A percentile compares a stretch with the other conserved stretches of the same genome.
These are phyloP conservation scores for Morinoia aosen DNA, from an alignment of 2,888 invertebrate species.

Conservation along the genomic window DNA sequence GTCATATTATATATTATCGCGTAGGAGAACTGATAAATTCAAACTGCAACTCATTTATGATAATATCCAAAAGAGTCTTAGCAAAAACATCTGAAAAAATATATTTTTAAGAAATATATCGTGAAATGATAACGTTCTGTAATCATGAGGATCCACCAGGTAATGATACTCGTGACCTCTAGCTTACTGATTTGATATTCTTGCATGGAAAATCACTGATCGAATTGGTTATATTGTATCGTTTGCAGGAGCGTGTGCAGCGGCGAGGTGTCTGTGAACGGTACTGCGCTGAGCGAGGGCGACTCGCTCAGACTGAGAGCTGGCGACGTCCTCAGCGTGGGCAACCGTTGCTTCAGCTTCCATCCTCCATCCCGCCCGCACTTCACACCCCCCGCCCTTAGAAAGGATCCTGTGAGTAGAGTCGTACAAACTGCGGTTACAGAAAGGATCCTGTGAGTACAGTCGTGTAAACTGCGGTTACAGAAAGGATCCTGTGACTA, in stretches of 20 bases:
- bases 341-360: conserved; percentile 44
- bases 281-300: neutral
- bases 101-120: neutral
- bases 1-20: no score
- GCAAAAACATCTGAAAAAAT: neutral
- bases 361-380: conserved; percentile 27
- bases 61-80: neutral
- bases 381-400: conserved; percentile 31
- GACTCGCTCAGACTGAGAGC: conserved; percentile 8
- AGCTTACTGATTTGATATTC: neutral
- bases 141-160: neutral
- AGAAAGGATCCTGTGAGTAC: no score
- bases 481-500: no score
- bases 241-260: neutral
- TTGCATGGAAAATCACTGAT: neutral
- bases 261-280: neutral
- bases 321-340: neutral
- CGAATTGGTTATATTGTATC: neutral
- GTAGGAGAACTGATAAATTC: no score
- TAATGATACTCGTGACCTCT: no score
- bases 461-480: no score
- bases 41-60: neutral
- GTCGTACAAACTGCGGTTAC: no score
- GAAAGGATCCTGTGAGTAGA: conserved; percentile 28
- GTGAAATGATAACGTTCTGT: neutral